Base-by-base conservation (phyloP, 2,888 invertebrate genomes). In the Drosophila melanosoma region DNA sequence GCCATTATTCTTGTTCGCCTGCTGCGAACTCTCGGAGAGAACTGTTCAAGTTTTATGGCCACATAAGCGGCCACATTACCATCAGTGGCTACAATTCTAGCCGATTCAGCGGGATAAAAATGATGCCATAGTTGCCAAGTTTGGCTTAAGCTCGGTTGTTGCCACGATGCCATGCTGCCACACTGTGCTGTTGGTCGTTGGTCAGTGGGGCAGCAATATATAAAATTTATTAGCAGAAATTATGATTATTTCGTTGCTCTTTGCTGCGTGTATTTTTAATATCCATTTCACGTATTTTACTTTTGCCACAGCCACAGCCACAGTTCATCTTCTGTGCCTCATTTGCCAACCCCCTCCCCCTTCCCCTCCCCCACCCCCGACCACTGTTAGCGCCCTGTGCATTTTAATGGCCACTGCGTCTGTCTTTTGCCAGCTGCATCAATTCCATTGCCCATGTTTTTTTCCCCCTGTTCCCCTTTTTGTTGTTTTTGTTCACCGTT, bases 211-310 rank as follows among this genome's bases (percentile, higher is more conserved):
- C 81, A 54, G 88, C 74, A 85, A 87, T 87, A 84, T 90, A 89
- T 89, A 82, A 89, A 90, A 87, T 87, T 90, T 87, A 87, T 87
- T 87, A 87, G 90, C 87, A 81, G 87, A 90, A 90, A 87, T 87
- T 90, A 87, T 90, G 87, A 87, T 87, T 87, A 84, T 87, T 90
- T 89, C 83, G 87, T 72, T 83, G 83, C 86, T 78, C 84, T 90
- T 81, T 84, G 84, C 90, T 79, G 78, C 83, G 81, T 81, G 76
- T 83, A 81, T 76, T 85, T 89, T 85, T 85, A 89, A 84, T 84
- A 89, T 87, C 88, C 84, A 87, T 87, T 87, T 82, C 84, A 65
- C 70, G 73, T 70, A 65, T 59, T 53, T 51, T 56, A 10, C 45
- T 54, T 15, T 57, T 54, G 26, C 23, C 38, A 33, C 49, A 42